These are phyloP conservation scores for Bibio marci DNA, from an alignment of 2,888 invertebrate species.

Conservation along the genomic window DNA sequence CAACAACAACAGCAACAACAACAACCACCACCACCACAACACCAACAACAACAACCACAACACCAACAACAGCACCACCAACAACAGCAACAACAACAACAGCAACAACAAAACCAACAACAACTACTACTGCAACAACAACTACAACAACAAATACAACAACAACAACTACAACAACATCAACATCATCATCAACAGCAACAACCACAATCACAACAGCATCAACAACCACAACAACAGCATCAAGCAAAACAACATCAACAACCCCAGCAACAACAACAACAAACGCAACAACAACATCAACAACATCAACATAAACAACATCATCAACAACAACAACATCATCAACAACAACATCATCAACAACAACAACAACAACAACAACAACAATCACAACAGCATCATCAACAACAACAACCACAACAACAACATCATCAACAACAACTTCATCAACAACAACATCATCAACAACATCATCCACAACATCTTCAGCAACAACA, in stretches of 20 bases:
- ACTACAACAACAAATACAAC: conserved; percentile 16
- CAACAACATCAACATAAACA: not conserved
- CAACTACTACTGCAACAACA: conserved; percentile 7
- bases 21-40: not conserved
- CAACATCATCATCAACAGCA: not conserved
- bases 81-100: not conserved
- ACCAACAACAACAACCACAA: not conserved
- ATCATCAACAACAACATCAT: not conserved
- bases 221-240: not conserved
- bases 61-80: not conserved
- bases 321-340: not conserved
- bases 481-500: not conserved
- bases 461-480: not conserved
- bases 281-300: not conserved
- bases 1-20: not conserved
- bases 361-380: not conserved
- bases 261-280: not conserved
- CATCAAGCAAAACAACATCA: not conserved
- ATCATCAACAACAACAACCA: not conserved
- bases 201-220: not conserved
- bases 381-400: not conserved
- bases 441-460: not conserved
- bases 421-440: not conserved
- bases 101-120: not conserved
- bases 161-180: conserved; percentile 1